Conservation (phyloP, 2,888 invertebrate genomes). For the Plebejus argus region DNA sequence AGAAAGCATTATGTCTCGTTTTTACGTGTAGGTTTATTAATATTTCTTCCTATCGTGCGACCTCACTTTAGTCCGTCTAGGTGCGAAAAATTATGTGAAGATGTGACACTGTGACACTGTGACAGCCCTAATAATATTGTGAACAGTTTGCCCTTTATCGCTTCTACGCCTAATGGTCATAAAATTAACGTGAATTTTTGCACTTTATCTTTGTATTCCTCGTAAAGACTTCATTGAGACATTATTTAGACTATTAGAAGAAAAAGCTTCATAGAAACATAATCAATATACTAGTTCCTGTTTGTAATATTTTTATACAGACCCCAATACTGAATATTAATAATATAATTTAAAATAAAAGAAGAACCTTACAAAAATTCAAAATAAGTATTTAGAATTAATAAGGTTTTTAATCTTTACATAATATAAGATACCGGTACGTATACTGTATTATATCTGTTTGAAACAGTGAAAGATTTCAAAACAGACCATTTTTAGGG, state of each 20-base stretch:
- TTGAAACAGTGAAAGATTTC: background rate
- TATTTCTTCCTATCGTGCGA: too few relatives aligned
- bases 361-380: too few relatives aligned
- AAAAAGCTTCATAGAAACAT: too few relatives aligned
- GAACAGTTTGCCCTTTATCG: conserved; percentile 18
- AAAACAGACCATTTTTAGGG: background rate
- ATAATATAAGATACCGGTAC: background rate
- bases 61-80: background rate
- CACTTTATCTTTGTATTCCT: background rate
- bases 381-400: too few relatives aligned
- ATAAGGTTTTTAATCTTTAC: background rate
- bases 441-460: background rate
- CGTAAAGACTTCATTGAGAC: background rate
- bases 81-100: background rate
- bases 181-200: conserved; percentile 16
- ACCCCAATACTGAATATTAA: too few relatives aligned
- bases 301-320: too few relatives aligned
- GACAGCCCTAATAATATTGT: conserved; percentile 12
- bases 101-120: background rate
- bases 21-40: too few relatives aligned
- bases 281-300: too few relatives aligned
- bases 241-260: background rate
- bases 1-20: too few relatives aligned
- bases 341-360: too few relatives aligned
- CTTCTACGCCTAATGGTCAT: background rate